Conservation (phyloP, 2,113 vertebrate species). For the Athene noctua region DNA sequence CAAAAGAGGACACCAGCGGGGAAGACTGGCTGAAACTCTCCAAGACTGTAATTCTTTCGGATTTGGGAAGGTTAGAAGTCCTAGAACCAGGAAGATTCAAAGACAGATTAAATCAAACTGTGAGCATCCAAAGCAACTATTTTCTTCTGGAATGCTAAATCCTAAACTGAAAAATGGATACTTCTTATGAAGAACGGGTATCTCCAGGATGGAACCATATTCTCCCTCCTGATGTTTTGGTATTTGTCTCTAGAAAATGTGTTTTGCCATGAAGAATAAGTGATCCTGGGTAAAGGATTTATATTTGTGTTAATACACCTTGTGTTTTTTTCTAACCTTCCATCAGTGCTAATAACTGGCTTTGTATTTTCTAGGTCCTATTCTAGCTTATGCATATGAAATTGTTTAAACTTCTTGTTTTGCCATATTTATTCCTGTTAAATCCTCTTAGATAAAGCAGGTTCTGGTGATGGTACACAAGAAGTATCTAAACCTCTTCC, state of each 20-base stretch:
- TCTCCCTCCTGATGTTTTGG: conserved; percentile 69
- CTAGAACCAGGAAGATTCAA: conserved; percentile 48
- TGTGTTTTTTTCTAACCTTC: conserved; percentile 89
- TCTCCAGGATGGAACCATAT: conserved; percentile 67
- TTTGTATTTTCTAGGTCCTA: conserved; percentile 97
- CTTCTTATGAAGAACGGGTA: conserved; percentile 61
- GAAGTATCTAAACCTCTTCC: conserved; percentile 97
- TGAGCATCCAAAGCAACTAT: conserved; percentile 18
- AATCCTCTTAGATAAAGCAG: conserved; percentile 99
- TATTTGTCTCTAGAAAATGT: conserved; percentile 78
- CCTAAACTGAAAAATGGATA: conserved; percentile 56
- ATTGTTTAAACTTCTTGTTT: conserved; percentile 98
- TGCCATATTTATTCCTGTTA: conserved; percentile 99
- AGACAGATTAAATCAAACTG: conserved; percentile 48
- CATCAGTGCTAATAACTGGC: conserved; percentile 96
- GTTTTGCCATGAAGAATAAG: conserved; percentile 80
- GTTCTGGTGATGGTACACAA: conserved; percentile 99
- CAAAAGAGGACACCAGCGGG: neutral
- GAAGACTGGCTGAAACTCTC: conserved; percentile 61
- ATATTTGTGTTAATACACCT: conserved; percentile 91
- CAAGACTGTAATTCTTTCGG: conserved; percentile 60
- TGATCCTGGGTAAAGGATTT: conserved; percentile 86
- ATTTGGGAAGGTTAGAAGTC: conserved; percentile 64
- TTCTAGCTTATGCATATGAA: conserved; percentile 89
- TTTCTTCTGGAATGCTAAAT: conserved; percentile 41